Conservation (phyloP, 2,113 vertebrate genomes). For the Oreochromis tanganicae region DNA sequence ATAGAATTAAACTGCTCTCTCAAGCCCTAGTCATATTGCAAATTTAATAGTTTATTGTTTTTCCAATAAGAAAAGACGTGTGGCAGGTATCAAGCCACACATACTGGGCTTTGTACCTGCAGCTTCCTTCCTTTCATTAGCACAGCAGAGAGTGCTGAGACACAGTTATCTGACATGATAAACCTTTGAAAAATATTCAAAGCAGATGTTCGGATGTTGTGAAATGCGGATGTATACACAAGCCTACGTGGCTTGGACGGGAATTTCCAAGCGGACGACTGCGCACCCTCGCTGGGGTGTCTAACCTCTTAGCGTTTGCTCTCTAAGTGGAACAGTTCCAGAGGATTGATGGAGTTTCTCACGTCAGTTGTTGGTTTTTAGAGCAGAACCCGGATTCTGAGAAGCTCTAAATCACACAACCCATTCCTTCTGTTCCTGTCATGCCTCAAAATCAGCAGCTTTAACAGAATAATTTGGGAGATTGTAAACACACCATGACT, state of each 20-base stretch:
- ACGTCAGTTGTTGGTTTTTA: constrained; percentile 13
- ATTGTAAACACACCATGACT: constrained; percentile 20
- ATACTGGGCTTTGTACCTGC: not conserved
- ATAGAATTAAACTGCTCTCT: not conserved
- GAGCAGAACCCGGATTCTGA: not conserved
- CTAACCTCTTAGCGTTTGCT: constrained; percentile 7
- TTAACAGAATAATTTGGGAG: constrained; percentile 20
- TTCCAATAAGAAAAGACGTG: not conserved
- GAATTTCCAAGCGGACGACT: not conserved
- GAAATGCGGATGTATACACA: not conserved
- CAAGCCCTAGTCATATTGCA: not conserved
- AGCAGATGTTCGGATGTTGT: constrained; percentile 1
- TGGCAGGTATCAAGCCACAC: not conserved
- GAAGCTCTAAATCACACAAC: not conserved
- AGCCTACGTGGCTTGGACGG: not conserved
- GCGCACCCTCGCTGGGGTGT: not conserved
- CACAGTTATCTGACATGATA: not conserved
- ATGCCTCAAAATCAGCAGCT: constrained; percentile 31
- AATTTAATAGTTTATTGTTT: not conserved
- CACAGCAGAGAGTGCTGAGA: not conserved
- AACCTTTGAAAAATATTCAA: not conserved
- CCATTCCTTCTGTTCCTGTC: not conserved
- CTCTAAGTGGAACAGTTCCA: constrained; percentile 47
- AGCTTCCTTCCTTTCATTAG: not conserved
- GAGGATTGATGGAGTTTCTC: constrained; percentile 37